A percentile compares a stretch with the other conserved stretches of the same genome.
Conservation (phyloP, 2,113 vertebrate species). For the Psammodynastes pulverulentus region DNA sequence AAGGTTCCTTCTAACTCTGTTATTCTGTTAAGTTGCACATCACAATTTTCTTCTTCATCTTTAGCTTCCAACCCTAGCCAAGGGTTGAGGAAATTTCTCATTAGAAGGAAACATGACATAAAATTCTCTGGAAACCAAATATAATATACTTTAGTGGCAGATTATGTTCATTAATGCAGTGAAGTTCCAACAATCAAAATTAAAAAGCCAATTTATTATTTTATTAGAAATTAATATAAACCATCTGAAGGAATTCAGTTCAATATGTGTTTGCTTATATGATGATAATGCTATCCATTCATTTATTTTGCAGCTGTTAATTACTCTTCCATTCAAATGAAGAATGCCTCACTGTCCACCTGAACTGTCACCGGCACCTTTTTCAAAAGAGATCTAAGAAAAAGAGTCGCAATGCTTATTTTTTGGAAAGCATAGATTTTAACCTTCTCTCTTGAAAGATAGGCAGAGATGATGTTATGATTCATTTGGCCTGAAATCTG, state of each 20-base stretch:
- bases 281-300: conserved; percentile 16
- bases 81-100: conserved; percentile 61
- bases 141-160: conserved; percentile 67
- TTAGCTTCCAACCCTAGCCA: conserved; percentile 67
- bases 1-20: not conserved
- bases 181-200: conserved; percentile 65
- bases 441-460: not conserved
- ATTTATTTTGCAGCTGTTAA: not conserved
- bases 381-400: not conserved
- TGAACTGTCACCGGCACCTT: not conserved
- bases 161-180: conserved; percentile 64
- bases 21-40: conserved; percentile 44
- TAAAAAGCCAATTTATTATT: conserved; percentile 53
- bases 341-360: not conserved
- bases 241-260: conserved; percentile 3
- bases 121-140: conserved; percentile 55
- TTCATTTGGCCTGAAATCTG: not conserved
- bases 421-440: not conserved
- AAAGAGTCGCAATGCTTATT: not conserved
- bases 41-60: not conserved
- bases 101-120: conserved; percentile 45
- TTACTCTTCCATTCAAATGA: not conserved
- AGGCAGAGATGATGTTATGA: not conserved
- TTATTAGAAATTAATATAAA: conserved; percentile 46
- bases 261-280: conserved; percentile 38